A percentile compares a stretch with the other conserved stretches of the same genome.
Evolutionary conservation across 2,113 vertebrate genomes (phyloP).

Genomic region (Eptatretus burgeri): DNA sequence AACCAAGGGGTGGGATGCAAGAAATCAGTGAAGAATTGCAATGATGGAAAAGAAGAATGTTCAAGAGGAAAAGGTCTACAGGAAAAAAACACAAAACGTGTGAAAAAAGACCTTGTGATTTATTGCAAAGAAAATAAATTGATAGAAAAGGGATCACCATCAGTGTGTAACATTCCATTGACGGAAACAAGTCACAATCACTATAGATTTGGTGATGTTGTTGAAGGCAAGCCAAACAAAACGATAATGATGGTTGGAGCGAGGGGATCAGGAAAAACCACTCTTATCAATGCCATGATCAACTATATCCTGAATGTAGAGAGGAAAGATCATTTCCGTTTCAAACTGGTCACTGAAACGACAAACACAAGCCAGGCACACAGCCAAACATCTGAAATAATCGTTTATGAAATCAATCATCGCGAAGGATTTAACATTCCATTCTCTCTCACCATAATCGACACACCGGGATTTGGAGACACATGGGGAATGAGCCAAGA

Average conservation of each 20-base stretch:
- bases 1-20: no score
- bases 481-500: constrained; percentile 13
- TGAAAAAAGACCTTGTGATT: constrained; percentile 3
- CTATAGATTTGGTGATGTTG: constrained; percentile 6
- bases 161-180: constrained; percentile 9
- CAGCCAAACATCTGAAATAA: constrained; percentile 16
- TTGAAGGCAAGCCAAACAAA: constrained; percentile 7
- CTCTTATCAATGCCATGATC: constrained; percentile 14
- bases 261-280: constrained; percentile 15
- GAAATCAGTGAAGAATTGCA: no score
- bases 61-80: no score
- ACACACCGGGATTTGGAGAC: constrained; percentile 20
- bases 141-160: constrained; percentile 9
- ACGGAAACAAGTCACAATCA: not conserved
- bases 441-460: constrained; percentile 15
- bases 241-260: constrained; percentile 17
- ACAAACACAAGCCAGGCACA: constrained; percentile 12
- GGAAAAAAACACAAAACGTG: constrained; percentile 2
- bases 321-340: constrained; percentile 13
- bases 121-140: constrained; percentile 7
- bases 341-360: constrained; percentile 12
- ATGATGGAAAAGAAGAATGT: no score
- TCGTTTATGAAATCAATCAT: constrained; percentile 14
- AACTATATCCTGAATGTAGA: constrained; percentile 15
- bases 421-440: constrained; percentile 11